Evolutionary conservation across 2,113 vertebrate genomes (phyloP), one percentile per base, ranked within the genome.

Genomic region (Perca flavescens): DNA sequence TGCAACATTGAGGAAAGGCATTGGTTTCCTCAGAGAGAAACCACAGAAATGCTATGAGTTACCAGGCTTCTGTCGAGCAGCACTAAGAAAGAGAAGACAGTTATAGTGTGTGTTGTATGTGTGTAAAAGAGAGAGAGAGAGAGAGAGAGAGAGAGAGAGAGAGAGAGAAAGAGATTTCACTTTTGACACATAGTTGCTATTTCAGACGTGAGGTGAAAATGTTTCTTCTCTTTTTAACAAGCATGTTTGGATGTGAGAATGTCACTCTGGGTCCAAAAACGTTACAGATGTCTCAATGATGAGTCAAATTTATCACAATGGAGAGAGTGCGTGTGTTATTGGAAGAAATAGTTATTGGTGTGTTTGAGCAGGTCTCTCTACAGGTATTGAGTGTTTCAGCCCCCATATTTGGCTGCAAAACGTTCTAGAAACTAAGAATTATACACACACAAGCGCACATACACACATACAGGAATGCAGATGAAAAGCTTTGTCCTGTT

Each of bases 31-130:
- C 15, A 50, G 88, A 89, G 83, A 83, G 57, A 86, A 71, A 49
- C 70, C 56, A 40, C 21, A 82, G 72, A 90, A 89, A 89, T 90
- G 80, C 82, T 82, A 86, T 10, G 13, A 83, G 79, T 87, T 87
- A 88, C 80, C 50, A 74, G 89, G 84, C 82, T 86, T 78, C 70
- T 76, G 60, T 66, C 62, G 56, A 77, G 50, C 53, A 68, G 17
- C 31, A 16, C 70, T 56, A 79, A 64, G 62, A 60, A 58, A 77
- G 65, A 47, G 74, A 62, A 46, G 46, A 57, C 1, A 1, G 58
- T 15, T 16, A 19, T 36, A 16, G 62, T 47, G 67, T 40, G 34
- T 47, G 54, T 31, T 22, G 28, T 46, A 21, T 62, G 17, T 68
- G 77, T 74, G 53, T 31, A 22, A 43, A 11, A 11, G 34, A 34